Base-by-base conservation (phyloP, 2,888 invertebrate species). In the Drosophila anomalata region DNA sequence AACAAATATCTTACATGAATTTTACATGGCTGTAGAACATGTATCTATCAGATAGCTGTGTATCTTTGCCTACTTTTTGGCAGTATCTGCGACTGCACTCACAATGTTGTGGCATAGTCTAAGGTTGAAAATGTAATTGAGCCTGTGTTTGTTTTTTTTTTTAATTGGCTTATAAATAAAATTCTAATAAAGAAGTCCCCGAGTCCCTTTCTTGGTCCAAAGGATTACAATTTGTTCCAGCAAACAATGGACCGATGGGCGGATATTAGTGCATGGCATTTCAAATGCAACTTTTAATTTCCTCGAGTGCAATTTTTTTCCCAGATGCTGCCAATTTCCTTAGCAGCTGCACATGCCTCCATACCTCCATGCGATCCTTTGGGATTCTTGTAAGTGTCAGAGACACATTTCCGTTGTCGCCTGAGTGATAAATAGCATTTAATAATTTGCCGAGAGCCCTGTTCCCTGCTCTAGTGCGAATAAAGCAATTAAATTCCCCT, bases 181-280 rank as follows among this genome's bases (percentile, higher is more conserved):
- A n/a, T 17, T 20, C 7, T 24, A 4, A 11, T 12, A 14, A 47
- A 22, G 20, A 22, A 12, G 22, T 12, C 11, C 22, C 3, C 6
- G 7, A 1, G 11, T 26, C 2, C 36, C n/a, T 9, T 24, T 17
- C 42, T 42, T 47, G 11, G 5, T 22, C 11, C 36, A 5, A 31
- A 24, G 50, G 12, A 33, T 47, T 52, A 46, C 46, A 24, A 44
- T 44, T 54, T 54, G 53, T 39, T n/a, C 20, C 33, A 36, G n/a
- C 41, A 46, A 55, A 76, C 70, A 74, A 68, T 63, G 41, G 20
- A 22, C 63, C 51, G n/a, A 61, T 51, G 54, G 76, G 65, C 86
- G 81, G 81, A 82, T 82, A 82, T 82, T 82, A 85, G 78, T 85
- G 86, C 78, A 61, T 54, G 71, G 83, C 83, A 82, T 79, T 85